These are phyloP conservation scores for Prolemur simus DNA, from an alignment of 2,113 vertebrate species.

Conservation along the genomic window DNA sequence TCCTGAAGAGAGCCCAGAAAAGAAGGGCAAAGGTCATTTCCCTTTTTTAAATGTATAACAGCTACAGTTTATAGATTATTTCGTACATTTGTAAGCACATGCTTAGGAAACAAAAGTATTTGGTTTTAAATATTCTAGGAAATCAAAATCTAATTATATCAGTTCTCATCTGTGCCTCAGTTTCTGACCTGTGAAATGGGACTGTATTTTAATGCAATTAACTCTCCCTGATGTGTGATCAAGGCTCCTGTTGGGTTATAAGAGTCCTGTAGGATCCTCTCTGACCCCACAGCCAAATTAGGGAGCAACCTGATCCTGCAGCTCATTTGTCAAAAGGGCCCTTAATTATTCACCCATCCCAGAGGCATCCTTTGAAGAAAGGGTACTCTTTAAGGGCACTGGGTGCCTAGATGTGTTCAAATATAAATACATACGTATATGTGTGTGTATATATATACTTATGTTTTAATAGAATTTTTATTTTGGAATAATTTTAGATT, in stretches of 20 bases:
- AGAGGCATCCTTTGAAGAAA: neutral
- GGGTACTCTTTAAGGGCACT: neutral
- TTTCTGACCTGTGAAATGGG: neutral
- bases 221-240: neutral
- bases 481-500: neutral
- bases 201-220: neutral
- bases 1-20: neutral
- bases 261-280: neutral
- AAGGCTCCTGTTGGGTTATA: neutral
- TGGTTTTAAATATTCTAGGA: neutral
- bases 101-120: neutral
- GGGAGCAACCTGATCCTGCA: neutral
- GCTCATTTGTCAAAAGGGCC: neutral
- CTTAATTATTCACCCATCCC: neutral
- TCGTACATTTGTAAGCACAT: neutral
- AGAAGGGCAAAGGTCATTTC: neutral
- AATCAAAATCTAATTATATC: neutral
- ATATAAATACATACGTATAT: neutral
- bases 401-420: neutral
- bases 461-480: neutral
- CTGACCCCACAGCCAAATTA: neutral
- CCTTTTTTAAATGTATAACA: neutral
- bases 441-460: fast-evolving
- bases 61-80: neutral
- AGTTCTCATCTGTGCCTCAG: neutral